Evolutionary conservation across 1,140 invertebrate species (phyloP), one percentile per base, ranked within the genome.

Genomic region (Brachionus rotundiformis): DNA sequence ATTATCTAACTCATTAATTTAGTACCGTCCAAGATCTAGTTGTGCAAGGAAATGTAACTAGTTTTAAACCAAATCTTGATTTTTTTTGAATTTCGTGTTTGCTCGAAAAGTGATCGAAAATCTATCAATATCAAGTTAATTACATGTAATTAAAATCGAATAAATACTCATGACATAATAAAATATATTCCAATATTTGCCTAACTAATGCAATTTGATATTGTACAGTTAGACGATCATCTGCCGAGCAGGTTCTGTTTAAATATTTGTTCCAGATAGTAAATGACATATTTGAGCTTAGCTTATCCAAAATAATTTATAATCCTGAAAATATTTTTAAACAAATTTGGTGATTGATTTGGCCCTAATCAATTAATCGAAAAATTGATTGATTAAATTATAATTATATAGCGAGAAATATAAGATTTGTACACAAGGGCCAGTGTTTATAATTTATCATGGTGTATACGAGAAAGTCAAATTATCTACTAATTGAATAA

Each of bases 171-270:
- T 44, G 68, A 73, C 33, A 73, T 73, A 68, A 68, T 68, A 68
- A 68, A 68, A 29, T 33, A 36, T 33, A 29, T 68, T 16, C 6
- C 63, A 36, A 68, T 36, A 33, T 73, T 73, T 73, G 39, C 39
- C 36, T 73, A 73, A 73, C 68, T 73, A 73, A 73, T 73, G 68
- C 36, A 73, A 73, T 44, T 29, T 73, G 68, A 73, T 73, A 73
- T 73, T 73, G 63, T 36, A 68, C 63, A 68, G 63, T 33, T 63
- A 33, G 25, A 63, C 29, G 29, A 33, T 33, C 63, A 68, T 68
- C 63, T 68, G 63, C 63, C 33, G 29, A 33, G 6, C 63, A 68
- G 63, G 63, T 68, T 68, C 63, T 33, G 29, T 63, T 63, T 63
- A 68, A 68, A 68, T 68, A 68, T 68, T 68, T 68, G 63, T 68